phyloP scores from a whole-genome alignment of 2,113 vertebrate species.

The Callopanchax toddi region DNA sequence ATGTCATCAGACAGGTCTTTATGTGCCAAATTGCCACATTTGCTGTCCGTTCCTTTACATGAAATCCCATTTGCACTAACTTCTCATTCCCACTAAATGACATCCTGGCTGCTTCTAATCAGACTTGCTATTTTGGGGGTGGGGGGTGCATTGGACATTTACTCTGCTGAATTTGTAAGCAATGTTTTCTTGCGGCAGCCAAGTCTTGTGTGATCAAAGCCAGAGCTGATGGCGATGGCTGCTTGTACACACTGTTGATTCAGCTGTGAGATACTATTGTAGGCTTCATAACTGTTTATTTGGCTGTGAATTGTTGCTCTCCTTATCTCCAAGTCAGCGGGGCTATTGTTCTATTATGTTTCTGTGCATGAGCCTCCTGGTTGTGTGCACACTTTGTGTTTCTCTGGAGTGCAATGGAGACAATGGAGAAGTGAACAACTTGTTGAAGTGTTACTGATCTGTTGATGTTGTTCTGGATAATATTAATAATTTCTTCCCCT shows the following conservation, averaged over 20 bases:
- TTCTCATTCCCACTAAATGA: conserved; percentile 52
- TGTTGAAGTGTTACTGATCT: conserved; percentile 76
- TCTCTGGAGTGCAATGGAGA: conserved; percentile 57
- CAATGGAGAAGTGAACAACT: conserved; percentile 70
- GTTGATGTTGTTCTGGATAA: conserved; percentile 57
- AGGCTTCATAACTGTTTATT: conserved; percentile 75
- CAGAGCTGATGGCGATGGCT: conserved; percentile 44
- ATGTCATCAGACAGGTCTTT: conserved; percentile 69
- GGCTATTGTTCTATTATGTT: conserved; percentile 75
- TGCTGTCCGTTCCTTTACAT: conserved; percentile 34
- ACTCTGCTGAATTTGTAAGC: conserved; percentile 65
- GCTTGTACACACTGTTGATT: conserved; percentile 75
- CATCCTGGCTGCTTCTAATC: conserved; percentile 54
- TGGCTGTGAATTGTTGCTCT: conserved; percentile 73
- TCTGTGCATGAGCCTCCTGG: conserved; percentile 41
- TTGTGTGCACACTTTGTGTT: conserved; percentile 61
- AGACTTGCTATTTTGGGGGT: conserved; percentile 59
- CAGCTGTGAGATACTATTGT: conserved; percentile 77
- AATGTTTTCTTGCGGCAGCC: conserved; percentile 53
- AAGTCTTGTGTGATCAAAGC: conserved; percentile 66
- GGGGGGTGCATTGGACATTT: conserved; percentile 46
- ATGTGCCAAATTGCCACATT: conserved; percentile 27
- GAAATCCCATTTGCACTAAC: conserved; percentile 31
- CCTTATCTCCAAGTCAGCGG: conserved; percentile 70
- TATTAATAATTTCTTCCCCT: conserved; percentile 38